These are phyloP conservation scores for Pollimyrus isidori DNA, from an alignment of 2,113 vertebrate genomes.

Conservation along the genomic window DNA sequence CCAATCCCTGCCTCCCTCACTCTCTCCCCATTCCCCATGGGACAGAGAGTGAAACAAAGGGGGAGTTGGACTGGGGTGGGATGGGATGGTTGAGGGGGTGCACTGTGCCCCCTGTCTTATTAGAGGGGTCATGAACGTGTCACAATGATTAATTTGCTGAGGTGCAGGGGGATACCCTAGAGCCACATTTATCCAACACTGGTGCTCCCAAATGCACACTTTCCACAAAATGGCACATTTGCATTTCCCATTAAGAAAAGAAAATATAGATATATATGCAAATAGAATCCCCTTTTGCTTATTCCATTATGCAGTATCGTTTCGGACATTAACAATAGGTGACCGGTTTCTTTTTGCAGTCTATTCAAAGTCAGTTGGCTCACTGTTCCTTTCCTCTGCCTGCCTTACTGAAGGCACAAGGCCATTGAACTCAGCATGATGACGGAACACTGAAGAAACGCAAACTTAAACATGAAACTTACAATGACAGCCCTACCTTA, in stretches of 20 bases:
- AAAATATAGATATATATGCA: conserved; percentile 70
- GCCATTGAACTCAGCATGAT: conserved; percentile 4
- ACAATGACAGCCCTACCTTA: neutral
- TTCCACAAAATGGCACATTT: conserved; percentile 66
- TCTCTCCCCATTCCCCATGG: conserved; percentile 54
- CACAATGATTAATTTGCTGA: conserved; percentile 75
- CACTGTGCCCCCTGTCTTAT: conserved; percentile 71
- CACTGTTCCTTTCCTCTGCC: conserved; percentile 21
- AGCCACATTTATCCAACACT: conserved; percentile 68
- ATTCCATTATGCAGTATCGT: conserved; percentile 52
- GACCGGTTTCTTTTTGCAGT: conserved; percentile 39
- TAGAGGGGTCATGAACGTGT: conserved; percentile 76
- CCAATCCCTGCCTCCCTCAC: conserved; percentile 17
- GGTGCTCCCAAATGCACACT: conserved; percentile 59
- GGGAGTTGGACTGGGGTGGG: conserved; percentile 57
- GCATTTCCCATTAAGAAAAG: conserved; percentile 68
- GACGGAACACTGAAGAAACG: neutral
- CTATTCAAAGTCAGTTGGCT: conserved; percentile 38
- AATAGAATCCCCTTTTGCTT: conserved; percentile 55
- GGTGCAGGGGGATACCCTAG: conserved; percentile 68
- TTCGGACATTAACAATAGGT: conserved; percentile 55
- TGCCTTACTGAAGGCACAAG: conserved; percentile 1
- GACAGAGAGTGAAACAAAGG: conserved; percentile 65
- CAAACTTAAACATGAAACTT: conserved; percentile 9
- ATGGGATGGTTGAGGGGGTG: conserved; percentile 61